Conservation (phyloP, 2,797 vertebrate species). For the Pelodytes ibericus region DNA sequence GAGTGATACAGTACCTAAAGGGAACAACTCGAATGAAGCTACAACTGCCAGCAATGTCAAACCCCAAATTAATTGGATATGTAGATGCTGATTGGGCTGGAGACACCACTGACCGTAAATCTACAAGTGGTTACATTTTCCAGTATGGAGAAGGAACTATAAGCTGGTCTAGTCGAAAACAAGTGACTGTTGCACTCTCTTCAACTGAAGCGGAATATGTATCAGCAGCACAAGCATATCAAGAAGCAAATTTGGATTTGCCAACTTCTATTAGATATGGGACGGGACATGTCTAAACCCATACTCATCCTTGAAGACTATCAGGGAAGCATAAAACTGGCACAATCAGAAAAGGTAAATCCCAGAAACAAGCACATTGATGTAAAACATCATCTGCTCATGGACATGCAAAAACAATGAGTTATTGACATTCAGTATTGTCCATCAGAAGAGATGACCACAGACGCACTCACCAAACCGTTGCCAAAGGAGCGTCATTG, state of each 20-base stretch:
- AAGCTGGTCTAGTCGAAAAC: constrained; percentile 2
- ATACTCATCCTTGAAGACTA: constrained; percentile 14
- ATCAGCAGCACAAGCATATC: background rate
- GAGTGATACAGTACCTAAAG: too few species aligned
- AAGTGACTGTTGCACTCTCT: background rate
- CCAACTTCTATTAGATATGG: background rate
- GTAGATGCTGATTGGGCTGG: background rate
- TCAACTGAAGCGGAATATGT: constrained; percentile 6
- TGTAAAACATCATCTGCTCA: constrained; percentile 1
- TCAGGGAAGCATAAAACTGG: background rate
- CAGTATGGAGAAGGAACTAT: background rate
- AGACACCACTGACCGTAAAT: constrained; percentile 1
- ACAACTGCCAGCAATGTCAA: constrained; percentile 4
- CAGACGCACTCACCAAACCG: background rate
- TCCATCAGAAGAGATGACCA: constrained; percentile 5
- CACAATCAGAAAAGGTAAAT: background rate
- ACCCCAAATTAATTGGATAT: constrained; percentile 1
- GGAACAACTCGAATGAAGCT: background rate
- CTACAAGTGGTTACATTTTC: background rate
- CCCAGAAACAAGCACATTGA: background rate
- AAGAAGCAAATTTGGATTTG: constrained; percentile 1
- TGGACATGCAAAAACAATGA: background rate
- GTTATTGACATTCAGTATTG: background rate
- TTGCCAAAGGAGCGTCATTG: background rate
- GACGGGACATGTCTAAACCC: background rate